These are phyloP conservation scores for Argyresthia albistria DNA, from an alignment of 2,888 invertebrate species.

Conservation along the genomic window DNA sequence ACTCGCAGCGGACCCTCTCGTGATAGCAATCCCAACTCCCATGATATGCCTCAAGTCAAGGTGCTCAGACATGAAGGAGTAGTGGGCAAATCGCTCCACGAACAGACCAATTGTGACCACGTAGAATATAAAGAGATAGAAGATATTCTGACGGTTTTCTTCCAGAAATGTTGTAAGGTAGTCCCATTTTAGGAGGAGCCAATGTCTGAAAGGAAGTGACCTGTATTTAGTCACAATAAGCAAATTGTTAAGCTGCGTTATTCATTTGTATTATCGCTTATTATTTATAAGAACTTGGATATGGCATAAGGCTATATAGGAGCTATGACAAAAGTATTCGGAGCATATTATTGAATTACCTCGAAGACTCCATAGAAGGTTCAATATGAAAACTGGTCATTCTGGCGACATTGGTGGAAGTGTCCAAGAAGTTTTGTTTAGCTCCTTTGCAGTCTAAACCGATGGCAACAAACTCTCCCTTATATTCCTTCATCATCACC, in stretches of 20 bases:
- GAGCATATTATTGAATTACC: too few relatives aligned
- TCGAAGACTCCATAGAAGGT: slow-evolving; percentile 79
- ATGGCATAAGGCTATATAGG: too few relatives aligned
- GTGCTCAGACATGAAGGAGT: slow-evolving; percentile 97
- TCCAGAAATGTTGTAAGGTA: slow-evolving; percentile 92
- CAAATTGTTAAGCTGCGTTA: too few relatives aligned
- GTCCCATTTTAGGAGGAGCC: slow-evolving; percentile 86
- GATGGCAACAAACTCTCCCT: slow-evolving; percentile 95
- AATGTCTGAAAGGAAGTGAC: slow-evolving; percentile 64
- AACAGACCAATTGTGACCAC: slow-evolving; percentile 95
- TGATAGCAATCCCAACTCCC: slow-evolving; percentile 97
- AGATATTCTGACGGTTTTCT: slow-evolving; percentile 96
- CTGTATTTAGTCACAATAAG: slow-evolving; percentile 2
- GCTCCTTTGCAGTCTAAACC: slow-evolving; percentile 96
- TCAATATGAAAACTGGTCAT: slow-evolving; percentile 96
- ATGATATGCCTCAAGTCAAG: slow-evolving; percentile 95
- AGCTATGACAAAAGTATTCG: too few relatives aligned
- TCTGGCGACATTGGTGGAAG: slow-evolving; percentile 93
- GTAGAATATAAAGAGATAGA: slow-evolving; percentile 94
- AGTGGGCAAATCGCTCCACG: slow-evolving; percentile 95
- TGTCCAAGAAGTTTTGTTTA: slow-evolving; percentile 94
- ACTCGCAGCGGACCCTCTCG: slow-evolving; percentile 94
- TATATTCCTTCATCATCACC: slow-evolving; percentile 96
- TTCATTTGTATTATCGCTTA: too few relatives aligned
- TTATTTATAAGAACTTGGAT: too few relatives aligned